Base-by-base conservation (phyloP, 2,888 invertebrate species). In the Blastobasis adustella region DNA sequence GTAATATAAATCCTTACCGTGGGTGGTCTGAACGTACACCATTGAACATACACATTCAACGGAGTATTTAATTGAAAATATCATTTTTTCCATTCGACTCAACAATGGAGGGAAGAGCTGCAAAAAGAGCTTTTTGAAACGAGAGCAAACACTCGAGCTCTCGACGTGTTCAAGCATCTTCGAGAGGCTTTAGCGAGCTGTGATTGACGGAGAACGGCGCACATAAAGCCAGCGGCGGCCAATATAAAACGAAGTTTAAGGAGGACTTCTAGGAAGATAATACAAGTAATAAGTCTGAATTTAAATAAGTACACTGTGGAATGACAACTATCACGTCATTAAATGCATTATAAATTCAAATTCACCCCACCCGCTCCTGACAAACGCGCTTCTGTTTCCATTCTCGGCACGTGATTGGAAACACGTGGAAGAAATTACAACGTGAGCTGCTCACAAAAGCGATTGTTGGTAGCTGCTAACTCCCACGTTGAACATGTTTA, bases 371-470 rank as follows among this genome's bases (percentile, higher is more conserved):
- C 46, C 47, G 47, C 40, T 44, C 10, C n/a, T 5, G 38, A 6
- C 47, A 40, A 47, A 47, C 47, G 42, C 41, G 40, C 41, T 36
- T 9, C 41, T 42, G 73, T 72, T 71, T 66, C 47, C 39, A 37
- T 42, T 3, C 23, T 23, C 23, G 56, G 54, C 73, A 74, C 74
- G 77, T 71, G 72, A 56, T 62, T 50, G 44, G 9, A 36, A 1
- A 37, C 47, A 47, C 47, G 50, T 58, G 57, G 50, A 54, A 51
- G 40, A 54, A 58, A 36, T 23, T 5, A 5, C 59, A 68, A 71
- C 74, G 71, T 72, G 73, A 55, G 46, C 49, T 58, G 58, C 54
- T 58, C 60, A 67, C 66, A 71, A 69, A 60, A 50, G 54, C 57
- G 58, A 65, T 69, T 70, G 68, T 73, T 67, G 52, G 54, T 49